Conservation (phyloP, 2,797 vertebrate genomes). For the Squalus acanthias region DNA sequence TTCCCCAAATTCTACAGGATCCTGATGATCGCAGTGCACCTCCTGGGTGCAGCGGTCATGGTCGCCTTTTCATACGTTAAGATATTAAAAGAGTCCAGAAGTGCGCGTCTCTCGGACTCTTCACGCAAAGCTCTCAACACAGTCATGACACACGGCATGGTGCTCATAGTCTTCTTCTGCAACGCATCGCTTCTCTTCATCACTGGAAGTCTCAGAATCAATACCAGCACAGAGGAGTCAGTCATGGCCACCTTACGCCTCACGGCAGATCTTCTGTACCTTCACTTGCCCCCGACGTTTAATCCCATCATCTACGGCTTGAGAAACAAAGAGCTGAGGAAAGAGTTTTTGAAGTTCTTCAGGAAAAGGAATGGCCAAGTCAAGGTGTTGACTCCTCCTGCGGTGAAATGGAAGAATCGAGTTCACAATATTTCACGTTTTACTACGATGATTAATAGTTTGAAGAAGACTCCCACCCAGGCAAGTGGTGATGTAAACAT, state of each 20-base stretch:
- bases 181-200: neutral
- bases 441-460: neutral
- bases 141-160: neutral
- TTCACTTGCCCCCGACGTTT: neutral
- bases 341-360: constrained; percentile 2
- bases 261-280: constrained; percentile 37
- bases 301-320: constrained; percentile 35
- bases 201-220: constrained; percentile 36
- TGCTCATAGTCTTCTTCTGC: neutral
- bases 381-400: neutral
- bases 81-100: neutral
- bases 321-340: neutral
- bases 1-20: neutral
- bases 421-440: neutral
- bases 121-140: constrained; percentile 19
- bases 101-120: neutral
- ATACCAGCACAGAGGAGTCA: fast-evolving
- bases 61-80: constrained; percentile 29
- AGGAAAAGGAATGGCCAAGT: neutral
- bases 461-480: neutral
- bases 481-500: neutral
- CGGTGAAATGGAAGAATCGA: neutral
- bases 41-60: neutral
- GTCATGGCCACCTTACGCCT: fast-evolving
- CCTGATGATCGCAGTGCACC: constrained; percentile 23